Conservation (phyloP, 2,797 vertebrate genomes). For the Malurus splendens region DNA sequence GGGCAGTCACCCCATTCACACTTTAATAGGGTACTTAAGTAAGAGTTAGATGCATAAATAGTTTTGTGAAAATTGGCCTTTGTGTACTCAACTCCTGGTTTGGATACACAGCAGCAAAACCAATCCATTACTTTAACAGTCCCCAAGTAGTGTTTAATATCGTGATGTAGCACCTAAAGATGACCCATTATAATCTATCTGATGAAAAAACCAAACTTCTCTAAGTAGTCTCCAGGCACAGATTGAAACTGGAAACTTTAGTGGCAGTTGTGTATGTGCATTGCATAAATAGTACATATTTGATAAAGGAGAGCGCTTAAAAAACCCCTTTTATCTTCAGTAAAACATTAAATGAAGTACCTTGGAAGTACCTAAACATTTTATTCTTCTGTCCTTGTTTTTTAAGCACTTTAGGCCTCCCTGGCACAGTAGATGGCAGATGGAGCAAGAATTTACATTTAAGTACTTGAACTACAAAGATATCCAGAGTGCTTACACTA, state of each 20-base stretch:
- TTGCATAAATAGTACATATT: conserved; percentile 20
- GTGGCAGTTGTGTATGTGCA: not conserved
- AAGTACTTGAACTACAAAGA: not conserved
- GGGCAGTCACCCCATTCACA: not conserved
- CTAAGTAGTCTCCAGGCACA: conserved; percentile 14
- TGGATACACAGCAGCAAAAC: not conserved
- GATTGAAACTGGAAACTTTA: not conserved
- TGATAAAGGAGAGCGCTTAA: not conserved
- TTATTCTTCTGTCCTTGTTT: not conserved
- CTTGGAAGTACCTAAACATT: conserved; percentile 9
- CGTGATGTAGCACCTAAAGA: not conserved
- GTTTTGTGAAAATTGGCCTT: not conserved
- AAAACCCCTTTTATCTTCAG: not conserved
- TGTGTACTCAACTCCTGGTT: not conserved
- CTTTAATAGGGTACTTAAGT: not conserved
- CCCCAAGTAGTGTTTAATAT: not conserved
- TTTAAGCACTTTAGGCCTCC: not conserved
- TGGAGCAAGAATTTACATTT: not conserved
- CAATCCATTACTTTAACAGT: not conserved
- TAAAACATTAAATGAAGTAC: not conserved
- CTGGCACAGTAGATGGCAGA: not conserved
- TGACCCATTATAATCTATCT: not conserved
- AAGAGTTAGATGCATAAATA: not conserved
- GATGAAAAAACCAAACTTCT: not conserved
- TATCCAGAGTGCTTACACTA: not conserved